Base-by-base conservation (phyloP, 1,140 invertebrate species). In the Lamellibrachia luymesi region DNA sequence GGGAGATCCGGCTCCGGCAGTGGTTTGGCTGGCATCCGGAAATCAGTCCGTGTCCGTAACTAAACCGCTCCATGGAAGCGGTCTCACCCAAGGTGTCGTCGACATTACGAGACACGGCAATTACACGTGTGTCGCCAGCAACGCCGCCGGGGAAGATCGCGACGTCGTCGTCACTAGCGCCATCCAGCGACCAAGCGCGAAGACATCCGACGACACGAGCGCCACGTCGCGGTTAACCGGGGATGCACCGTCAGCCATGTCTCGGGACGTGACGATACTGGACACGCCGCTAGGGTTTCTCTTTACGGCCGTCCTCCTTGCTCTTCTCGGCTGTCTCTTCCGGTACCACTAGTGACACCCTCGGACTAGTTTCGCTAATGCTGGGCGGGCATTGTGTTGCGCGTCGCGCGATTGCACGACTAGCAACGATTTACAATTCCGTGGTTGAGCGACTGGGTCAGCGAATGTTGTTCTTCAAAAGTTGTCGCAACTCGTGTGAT, bases 251-350 rank as follows among this genome's bases (percentile, higher is more conserved):
- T 13, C 22, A 38, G 13, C 17, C 80, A 38, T 17, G 51, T 93
- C 92, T n/a, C 27, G 89, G 7, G 89, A 93, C 10, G 89, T 93
- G 52, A 50, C 91, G 89, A 93, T 93, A 38, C 91, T 93, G 93
- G 93, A 93, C 51, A 92, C 93, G 91, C 93, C 93, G 91, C 93
- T 64, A 27, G 93, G 93, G 5, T 92, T 93, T 49, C 50, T 93
- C n/a, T 17, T 92, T 10, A 92, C 93, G 91, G 51, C 80, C 25
- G 6, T 50, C 25, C 93, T 93, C 10, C 5, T 93, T 8, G 91
- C 27, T 38, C 25, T 92, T 6, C 93, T 93, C 38, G 93, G 93
- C 22, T 93, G 92, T 91, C 92, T 93, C 50, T 56, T 93, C 8
- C 89, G 93, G 0, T 80, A 80, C 64, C 64, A 80, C 64, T 80